phyloP scores from a whole-genome alignment of 1,140 invertebrate species.

The Battus philenor region DNA sequence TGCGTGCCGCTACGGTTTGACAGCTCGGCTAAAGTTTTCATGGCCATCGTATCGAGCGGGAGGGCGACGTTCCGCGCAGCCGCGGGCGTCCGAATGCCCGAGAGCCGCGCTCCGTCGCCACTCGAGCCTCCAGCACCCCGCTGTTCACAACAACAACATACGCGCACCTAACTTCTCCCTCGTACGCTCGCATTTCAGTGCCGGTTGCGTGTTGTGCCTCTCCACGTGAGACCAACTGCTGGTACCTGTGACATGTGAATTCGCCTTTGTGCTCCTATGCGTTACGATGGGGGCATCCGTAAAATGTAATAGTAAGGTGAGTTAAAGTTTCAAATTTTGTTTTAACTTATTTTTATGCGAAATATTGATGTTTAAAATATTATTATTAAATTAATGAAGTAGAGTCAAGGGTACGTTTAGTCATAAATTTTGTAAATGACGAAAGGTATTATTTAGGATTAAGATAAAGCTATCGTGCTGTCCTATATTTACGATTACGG shows the following conservation, averaged over 20 bases:
- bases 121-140: conserved; percentile 38
- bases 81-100: conserved; percentile 39
- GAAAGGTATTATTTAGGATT: neutral
- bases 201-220: conserved; percentile 42
- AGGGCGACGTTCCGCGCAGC: conserved; percentile 37
- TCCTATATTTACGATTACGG: conserved; percentile 14
- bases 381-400: too few relatives aligned
- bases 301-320: conserved; percentile 72
- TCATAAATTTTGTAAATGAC: too few relatives aligned
- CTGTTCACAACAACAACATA: conserved; percentile 57
- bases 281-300: conserved; percentile 30
- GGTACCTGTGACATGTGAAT: conserved; percentile 49
- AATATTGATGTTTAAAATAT: too few relatives aligned
- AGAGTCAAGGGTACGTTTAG: too few relatives aligned
- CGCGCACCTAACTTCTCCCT: conserved; percentile 33
- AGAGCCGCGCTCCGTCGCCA: conserved; percentile 30
- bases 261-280: conserved; percentile 35
- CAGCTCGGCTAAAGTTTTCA: conserved; percentile 70
- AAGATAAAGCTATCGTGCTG: conserved; percentile 10
- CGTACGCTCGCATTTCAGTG: conserved; percentile 26
- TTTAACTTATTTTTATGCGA: too few relatives aligned
- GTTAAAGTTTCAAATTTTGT: conserved; percentile 9
- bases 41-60: conserved; percentile 67
- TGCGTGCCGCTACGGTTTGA: conserved; percentile 64
- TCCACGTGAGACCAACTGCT: conserved; percentile 30